Conservation (phyloP, 2,888 invertebrate species). For the Temnothorax unifasciatus region DNA sequence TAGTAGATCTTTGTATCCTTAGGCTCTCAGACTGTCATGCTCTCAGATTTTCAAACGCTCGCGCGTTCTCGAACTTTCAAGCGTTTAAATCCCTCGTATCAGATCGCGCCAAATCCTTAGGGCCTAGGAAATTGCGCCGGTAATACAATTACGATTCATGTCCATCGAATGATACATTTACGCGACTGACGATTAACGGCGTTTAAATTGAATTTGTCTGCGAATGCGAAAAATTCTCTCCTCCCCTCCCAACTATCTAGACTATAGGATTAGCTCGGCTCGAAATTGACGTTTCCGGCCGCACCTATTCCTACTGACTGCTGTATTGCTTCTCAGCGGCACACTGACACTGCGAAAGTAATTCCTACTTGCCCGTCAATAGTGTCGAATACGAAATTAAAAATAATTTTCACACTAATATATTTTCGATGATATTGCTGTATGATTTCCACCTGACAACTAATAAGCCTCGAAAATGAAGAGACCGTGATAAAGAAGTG, state of each 20-base stretch:
- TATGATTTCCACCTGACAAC: not conserved
- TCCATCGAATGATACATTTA: slow-evolving; percentile 39
- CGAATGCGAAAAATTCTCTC: slow-evolving; percentile 30
- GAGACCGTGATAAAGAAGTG: not conserved
- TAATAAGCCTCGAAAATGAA: not conserved
- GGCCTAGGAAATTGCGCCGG: slow-evolving; percentile 28
- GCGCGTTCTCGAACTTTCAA: not conserved
- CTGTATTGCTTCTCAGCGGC: slow-evolving; percentile 59
- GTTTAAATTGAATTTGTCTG: slow-evolving; percentile 75
- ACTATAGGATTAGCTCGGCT: slow-evolving; percentile 79
- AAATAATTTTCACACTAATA: slow-evolving; percentile 40
- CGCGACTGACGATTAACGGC: slow-evolving; percentile 65
- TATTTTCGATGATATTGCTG: not conserved
- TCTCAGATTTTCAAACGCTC: not conserved
- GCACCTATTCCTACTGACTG: slow-evolving; percentile 77
- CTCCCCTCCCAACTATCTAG: slow-evolving; percentile 55
- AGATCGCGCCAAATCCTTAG: slow-evolving; percentile 27
- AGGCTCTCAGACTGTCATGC: not conserved
- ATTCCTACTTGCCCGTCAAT: slow-evolving; percentile 71
- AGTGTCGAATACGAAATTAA: slow-evolving; percentile 37
- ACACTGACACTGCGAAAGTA: slow-evolving; percentile 76
- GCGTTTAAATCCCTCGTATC: not conserved
- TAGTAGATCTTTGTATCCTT: not conserved
- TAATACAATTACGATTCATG: slow-evolving; percentile 45
- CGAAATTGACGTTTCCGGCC: slow-evolving; percentile 83